Conservation (phyloP, 2,888 invertebrate genomes). For the Luffia ferchaultella region DNA sequence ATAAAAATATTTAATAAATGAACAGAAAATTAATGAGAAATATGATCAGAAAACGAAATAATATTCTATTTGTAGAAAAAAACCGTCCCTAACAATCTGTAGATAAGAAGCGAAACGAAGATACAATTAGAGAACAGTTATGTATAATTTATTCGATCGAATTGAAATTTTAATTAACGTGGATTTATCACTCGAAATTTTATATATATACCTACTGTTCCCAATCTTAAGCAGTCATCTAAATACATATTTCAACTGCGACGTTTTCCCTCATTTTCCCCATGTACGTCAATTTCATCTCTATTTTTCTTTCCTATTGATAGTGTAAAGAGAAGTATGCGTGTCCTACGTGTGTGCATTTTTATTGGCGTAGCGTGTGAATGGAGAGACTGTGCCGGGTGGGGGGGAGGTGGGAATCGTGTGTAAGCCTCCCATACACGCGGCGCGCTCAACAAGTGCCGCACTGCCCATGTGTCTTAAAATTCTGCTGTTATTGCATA, state of each 20-base stretch:
- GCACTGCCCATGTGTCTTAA: background rate
- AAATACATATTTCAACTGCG: too few species aligned
- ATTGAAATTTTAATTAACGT: background rate
- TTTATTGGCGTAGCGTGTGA: background rate
- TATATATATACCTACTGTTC: too few species aligned
- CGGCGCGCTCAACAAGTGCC: constrained; percentile 48
- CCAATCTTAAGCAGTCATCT: too few species aligned
- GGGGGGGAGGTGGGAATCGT: constrained; percentile 13
- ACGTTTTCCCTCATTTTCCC: too few species aligned
- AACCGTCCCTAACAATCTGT: background rate
- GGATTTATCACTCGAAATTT: background rate
- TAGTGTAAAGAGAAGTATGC: background rate
- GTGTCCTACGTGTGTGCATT: background rate
- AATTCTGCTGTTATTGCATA: background rate
- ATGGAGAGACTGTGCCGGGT: constrained; percentile 1
- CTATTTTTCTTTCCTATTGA: background rate
- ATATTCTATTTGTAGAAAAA: background rate
- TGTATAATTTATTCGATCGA: background rate
- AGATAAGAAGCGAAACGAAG: background rate
- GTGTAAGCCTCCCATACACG: constrained; percentile 9
- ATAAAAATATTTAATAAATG: too few species aligned
- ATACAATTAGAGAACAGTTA: background rate
- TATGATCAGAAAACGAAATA: background rate
- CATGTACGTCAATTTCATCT: background rate
- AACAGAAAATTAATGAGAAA: background rate